phyloP scores from a whole-genome alignment of 2,888 invertebrate genomes.

The Agrochola lota region DNA sequence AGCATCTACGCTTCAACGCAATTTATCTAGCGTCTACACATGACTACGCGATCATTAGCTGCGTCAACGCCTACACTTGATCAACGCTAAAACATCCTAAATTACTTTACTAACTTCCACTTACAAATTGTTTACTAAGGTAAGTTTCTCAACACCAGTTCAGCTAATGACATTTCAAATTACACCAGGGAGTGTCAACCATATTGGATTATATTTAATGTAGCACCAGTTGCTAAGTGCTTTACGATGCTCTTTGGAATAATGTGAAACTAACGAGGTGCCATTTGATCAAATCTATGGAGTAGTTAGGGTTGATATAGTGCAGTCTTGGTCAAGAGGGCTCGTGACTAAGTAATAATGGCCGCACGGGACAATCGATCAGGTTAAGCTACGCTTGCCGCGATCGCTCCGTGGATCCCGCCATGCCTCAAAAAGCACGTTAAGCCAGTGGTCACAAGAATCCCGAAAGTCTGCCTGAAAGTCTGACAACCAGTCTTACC shows the following conservation, averaged over 20 bases:
- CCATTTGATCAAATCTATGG: constrained; percentile 30
- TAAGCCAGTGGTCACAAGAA: no score
- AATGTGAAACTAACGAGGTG: constrained; percentile 46
- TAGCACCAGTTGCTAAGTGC: constrained; percentile 37
- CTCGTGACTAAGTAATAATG: no score
- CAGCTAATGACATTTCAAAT: constrained; percentile 42
- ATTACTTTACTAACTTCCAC: constrained; percentile 5
- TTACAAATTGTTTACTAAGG: constrained; percentile 24
- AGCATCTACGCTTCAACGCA: not conserved
- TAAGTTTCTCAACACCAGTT: constrained; percentile 27
- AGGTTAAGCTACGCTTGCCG: no score
- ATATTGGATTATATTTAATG: constrained; percentile 37
- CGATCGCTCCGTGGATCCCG: no score
- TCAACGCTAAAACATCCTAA: not conserved
- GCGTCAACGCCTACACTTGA: not conserved
- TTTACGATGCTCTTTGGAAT: constrained; percentile 40
- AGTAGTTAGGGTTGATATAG: constrained; percentile 19
- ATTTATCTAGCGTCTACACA: not conserved
- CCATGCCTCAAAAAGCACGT: no score
- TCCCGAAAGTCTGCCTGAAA: no score
- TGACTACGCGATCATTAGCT: not conserved
- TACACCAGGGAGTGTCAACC: constrained; percentile 4
- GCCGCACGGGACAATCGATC: no score
- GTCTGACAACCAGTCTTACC: no score
- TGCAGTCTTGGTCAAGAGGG: not conserved